A percentile compares a stretch with the other conserved stretches of the same genome.
Conservation (phyloP, 2,888 invertebrate genomes). For the Andrena flavipes region DNA sequence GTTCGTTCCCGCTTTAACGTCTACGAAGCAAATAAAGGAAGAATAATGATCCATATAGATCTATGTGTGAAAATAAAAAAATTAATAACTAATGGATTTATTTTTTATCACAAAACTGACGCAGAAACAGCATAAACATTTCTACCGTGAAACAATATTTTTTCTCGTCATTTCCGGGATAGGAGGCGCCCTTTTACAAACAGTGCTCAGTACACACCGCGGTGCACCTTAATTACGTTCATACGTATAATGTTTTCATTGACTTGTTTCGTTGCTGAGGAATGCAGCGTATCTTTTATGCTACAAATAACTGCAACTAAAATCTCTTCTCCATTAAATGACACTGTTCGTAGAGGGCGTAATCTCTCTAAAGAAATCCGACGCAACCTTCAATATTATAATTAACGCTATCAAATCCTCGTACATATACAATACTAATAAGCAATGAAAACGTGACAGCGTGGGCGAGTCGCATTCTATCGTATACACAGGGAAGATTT, state of each 20-base stretch:
- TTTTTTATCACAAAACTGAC: not conserved
- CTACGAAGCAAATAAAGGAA: conserved; percentile 4
- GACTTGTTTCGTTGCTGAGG: not conserved
- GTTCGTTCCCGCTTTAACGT: conserved; percentile 9
- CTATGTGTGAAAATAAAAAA: not conserved
- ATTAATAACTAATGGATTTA: not conserved
- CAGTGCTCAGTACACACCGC: not conserved
- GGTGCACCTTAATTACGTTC: not conserved
- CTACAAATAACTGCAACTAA: not conserved
- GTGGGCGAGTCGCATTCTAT: conserved; percentile 27
- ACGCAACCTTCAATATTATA: conserved; percentile 26
- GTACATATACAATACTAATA: not conserved
- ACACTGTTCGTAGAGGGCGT: conserved; percentile 24
- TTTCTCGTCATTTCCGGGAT: not conserved
- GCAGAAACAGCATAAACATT: not conserved
- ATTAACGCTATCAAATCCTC: not conserved
- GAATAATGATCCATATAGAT: not conserved
- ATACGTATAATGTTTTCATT: not conserved
- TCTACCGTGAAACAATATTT: conserved; percentile 15
- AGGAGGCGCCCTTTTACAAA: not conserved
- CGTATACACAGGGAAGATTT: conserved; percentile 17
- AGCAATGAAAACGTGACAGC: conserved; percentile 3
- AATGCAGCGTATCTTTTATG: not conserved
- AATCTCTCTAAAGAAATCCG: not conserved
- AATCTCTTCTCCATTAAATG: not conserved